Conservation (phyloP, 1,140 invertebrate genomes). For the Pinna nobilis region DNA sequence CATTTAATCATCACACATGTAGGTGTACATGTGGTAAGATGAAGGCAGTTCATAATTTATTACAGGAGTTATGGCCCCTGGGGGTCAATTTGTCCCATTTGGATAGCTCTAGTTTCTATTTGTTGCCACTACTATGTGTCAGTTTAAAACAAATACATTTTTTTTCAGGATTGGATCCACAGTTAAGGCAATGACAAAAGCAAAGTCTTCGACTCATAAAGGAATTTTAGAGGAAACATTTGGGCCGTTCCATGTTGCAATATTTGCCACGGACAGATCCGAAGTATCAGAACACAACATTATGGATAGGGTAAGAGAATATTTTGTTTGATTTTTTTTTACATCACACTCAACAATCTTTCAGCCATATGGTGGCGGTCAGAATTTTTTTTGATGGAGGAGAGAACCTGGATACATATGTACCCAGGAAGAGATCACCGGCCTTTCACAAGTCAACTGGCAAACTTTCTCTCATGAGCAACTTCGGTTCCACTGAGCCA, state of each 20-base stretch:
- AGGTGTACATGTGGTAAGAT: background rate
- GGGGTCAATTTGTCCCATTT: too few relatives aligned
- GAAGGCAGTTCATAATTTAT: too few relatives aligned
- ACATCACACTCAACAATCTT: too few relatives aligned
- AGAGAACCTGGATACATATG: too few relatives aligned
- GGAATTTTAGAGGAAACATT: slow-evolving; percentile 64
- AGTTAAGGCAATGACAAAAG: slow-evolving; percentile 70
- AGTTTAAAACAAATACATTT: too few relatives aligned
- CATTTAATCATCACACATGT: background rate
- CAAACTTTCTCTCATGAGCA: background rate
- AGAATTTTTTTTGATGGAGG: too few relatives aligned
- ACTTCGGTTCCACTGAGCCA: slow-evolving; percentile 1
- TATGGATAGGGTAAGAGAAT: slow-evolving; percentile 64
- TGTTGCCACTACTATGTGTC: too few relatives aligned
- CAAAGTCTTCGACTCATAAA: slow-evolving; percentile 70
- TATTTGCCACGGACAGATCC: slow-evolving; percentile 63
- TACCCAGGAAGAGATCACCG: too few relatives aligned
- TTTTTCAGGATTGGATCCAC: slow-evolving; percentile 66
- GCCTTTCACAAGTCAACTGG: too few relatives aligned
- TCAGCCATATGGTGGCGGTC: too few relatives aligned
- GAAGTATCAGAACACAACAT: slow-evolving; percentile 67
- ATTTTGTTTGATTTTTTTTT: background rate
- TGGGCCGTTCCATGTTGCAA: slow-evolving; percentile 64
- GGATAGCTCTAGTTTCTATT: too few relatives aligned
- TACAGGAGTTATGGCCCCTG: too few relatives aligned